These are phyloP conservation scores for Sebastes diaconus DNA, from an alignment of 2,797 vertebrate species.

Conservation along the genomic window DNA sequence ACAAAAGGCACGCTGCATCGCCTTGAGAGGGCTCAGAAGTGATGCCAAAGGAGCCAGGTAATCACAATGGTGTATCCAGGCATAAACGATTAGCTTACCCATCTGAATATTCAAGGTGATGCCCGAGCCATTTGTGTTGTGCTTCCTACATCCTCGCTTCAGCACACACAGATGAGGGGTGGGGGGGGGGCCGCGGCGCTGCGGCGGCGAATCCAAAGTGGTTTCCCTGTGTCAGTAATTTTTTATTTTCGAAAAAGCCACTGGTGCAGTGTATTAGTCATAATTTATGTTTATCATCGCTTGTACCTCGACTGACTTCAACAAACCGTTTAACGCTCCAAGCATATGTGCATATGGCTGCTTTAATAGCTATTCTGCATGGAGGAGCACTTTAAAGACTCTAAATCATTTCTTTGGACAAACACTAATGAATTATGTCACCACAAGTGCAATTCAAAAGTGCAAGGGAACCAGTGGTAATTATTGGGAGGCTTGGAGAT, in stretches of 20 bases:
- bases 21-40: slow-evolving; percentile 61
- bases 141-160: slow-evolving; percentile 94
- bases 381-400: slow-evolving; percentile 89
- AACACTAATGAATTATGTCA: slow-evolving; percentile 86
- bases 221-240: slow-evolving; percentile 97
- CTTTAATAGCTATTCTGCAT: slow-evolving; percentile 99
- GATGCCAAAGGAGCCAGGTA: slow-evolving; percentile 93
- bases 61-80: slow-evolving; percentile 93
- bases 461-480: slow-evolving; percentile 72
- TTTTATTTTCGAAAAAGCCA: slow-evolving; percentile 95
- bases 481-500: slow-evolving; percentile 70
- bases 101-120: slow-evolving; percentile 97
- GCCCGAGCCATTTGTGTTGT: slow-evolving; percentile 94
- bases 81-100: slow-evolving; percentile 94
- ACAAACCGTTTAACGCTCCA: slow-evolving; percentile 97
- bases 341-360: slow-evolving; percentile 91
- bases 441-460: slow-evolving; percentile 76
- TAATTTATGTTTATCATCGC: slow-evolving; percentile 99
- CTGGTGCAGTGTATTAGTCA: slow-evolving; percentile 98
- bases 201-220: slow-evolving; percentile 88
- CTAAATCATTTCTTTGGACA: slow-evolving; percentile 84
- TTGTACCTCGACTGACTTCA: slow-evolving; percentile 94
- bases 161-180: slow-evolving; percentile 88
- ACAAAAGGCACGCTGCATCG: slow-evolving; percentile 49
- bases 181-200: slow-evolving; percentile 79